Evolutionary conservation across 2,113 vertebrate genomes (phyloP), one percentile per base, ranked within the genome.

Genomic region (Peromyscus polionotus): DNA sequence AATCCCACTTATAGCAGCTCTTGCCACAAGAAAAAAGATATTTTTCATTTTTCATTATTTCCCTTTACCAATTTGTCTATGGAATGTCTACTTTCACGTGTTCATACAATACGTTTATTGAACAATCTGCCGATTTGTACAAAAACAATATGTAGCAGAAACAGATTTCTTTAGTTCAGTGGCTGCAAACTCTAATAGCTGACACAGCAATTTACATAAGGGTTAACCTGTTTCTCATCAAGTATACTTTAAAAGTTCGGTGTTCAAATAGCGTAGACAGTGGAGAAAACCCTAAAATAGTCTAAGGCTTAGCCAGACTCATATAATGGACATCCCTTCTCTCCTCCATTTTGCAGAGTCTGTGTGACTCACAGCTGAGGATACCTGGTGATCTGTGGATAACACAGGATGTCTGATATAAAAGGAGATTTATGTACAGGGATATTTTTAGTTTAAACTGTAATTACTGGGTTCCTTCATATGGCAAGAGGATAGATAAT

Each of bases 251-350:
- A 73, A 93, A 95, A 89, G 92, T 54, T 95, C 19, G 90, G 26
- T 96, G 84, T 93, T 85, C 65, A 92, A 97, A 92, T 94, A 90
- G n/a, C 80, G 94, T 26, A 88, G 95, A 85, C 94, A 76, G 93
- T 95, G 80, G 80, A 96, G 57, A 90, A 92, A 90, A 84, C 22
- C 83, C 63, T 90, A 93, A 93, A 97, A 73, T 92, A 92, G 85
- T 72, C 10, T 61, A 89, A 73, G 22, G 33, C 76, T 94, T 91
- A 87, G 33, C 85, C 90, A 95, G 70, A 95, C 81, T n/a, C 8
- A 68, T 86, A 54, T 79, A 92, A 90, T 92, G 11, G 65, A 96
- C 93, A 54, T 42, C 24, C 7, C 16, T 90, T 93, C 88, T 87
- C 36, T 22, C 79, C 90, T 54, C 2, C 14, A 9, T 84, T 77